Evolutionary conservation across 2,888 invertebrate genomes (phyloP), one percentile per base, ranked within the genome.

Genomic region (Itoplectis maculator): DNA sequence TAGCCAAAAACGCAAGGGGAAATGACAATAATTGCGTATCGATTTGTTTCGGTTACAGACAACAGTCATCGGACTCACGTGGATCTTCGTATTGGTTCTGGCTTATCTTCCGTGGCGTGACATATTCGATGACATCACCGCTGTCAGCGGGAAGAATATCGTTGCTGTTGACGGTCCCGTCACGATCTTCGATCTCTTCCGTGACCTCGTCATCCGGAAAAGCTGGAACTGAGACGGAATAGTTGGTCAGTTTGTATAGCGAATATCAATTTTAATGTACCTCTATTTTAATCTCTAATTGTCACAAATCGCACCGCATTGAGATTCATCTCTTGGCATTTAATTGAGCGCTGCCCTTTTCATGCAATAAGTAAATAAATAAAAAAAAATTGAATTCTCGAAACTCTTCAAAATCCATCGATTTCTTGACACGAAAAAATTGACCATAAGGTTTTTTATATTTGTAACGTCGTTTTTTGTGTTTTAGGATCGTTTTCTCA

Each of bases 81-180:
- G 91, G 89, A 89, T 95, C 95, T 79, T 94, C 94, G 88, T 95
- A 92, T 61, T 90, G 89, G 84, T 92, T 92, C 56, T 89, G 94
- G 85, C 94, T 94, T 75, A 95, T 93, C 91, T 95, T 96, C 78
- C 93, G 89, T 13, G 95, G 95, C 81, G 93, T 94, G 0, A 95
- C 94, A 87, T 93, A 94, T 87, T 95, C 94, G 70, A 94, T 35
- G 23, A 45, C 92, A 69, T 93, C 92, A 0, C 85, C 86, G 65
- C 88, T 87, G 4, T 59, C 61, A n/a, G 82, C 68, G 9, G 87
- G 85, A 54, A 88, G 79, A 73, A 86, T 85, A 40, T 90, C 49
- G 63, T 51, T 70, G 1, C 23, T 37, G 7, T 23, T 20, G 37
- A 69, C 23, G n/a, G 63, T 49, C 29, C 51, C 37, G n/a, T 49